Conservation (phyloP, 1,140 invertebrate species). For the Chelonus insularis region DNA sequence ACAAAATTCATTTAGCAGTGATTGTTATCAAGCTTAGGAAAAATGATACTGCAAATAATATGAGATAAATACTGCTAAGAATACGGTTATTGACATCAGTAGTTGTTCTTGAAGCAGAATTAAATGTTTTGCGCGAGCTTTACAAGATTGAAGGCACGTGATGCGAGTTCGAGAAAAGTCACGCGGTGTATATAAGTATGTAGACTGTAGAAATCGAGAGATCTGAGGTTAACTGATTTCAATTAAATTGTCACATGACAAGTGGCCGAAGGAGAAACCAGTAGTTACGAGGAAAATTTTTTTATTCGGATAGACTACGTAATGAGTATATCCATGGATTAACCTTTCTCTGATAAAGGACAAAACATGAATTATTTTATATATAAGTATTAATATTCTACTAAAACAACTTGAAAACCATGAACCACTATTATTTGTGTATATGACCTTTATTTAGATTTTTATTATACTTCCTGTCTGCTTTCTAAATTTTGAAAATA, state of each 20-base stretch:
- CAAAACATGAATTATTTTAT: neutral
- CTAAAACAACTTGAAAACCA: too few species aligned
- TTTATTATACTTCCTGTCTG: too few species aligned
- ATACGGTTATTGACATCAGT: conserved; percentile 12
- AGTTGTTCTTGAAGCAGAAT: conserved; percentile 12
- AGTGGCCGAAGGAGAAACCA: conserved; percentile 9
- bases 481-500: too few species aligned
- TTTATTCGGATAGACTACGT: conserved; percentile 4
- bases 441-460: too few species aligned
- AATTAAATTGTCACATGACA: conserved; percentile 34
- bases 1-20: too few species aligned
- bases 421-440: too few species aligned
- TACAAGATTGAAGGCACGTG: conserved; percentile 12
- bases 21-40: neutral
- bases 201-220: neutral
- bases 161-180: conserved; percentile 22
- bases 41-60: neutral
- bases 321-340: neutral
- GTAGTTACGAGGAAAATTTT: conserved; percentile 31
- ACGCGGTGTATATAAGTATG: neutral
- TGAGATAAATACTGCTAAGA: neutral
- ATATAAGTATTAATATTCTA: neutral
- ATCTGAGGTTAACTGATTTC: conserved; percentile 27
- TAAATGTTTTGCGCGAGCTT: conserved; percentile 7
- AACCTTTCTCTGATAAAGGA: neutral